Conservation (phyloP, 2,888 invertebrate species). For the Agrilus cyanescens region DNA sequence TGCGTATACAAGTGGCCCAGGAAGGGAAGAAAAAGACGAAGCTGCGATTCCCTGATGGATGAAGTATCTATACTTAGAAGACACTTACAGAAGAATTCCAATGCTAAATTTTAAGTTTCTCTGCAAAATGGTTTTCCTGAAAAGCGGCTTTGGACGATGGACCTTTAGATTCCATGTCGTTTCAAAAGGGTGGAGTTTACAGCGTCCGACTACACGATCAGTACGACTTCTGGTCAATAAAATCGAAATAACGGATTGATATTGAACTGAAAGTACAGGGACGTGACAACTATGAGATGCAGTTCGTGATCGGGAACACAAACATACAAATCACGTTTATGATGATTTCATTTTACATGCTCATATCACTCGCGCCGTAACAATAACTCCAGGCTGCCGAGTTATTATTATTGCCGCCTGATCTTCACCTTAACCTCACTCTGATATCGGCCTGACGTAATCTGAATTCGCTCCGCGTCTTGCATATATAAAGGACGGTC, state of each 20-base stretch:
- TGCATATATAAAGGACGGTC: slow-evolving; percentile 4
- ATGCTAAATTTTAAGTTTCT: too few relatives aligned
- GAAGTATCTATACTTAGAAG: too few relatives aligned
- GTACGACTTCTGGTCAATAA: slow-evolving; percentile 12
- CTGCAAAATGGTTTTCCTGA: too few relatives aligned
- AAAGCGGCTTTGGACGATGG: too few relatives aligned
- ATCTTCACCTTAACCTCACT: slow-evolving; percentile 22
- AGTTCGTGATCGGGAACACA: slow-evolving; percentile 27
- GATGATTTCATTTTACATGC: slow-evolving; percentile 32
- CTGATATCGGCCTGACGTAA: slow-evolving; percentile 11
- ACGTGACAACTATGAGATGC: slow-evolving; percentile 23
- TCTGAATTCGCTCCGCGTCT: slow-evolving; percentile 11
- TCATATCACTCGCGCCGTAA: slow-evolving; percentile 23
- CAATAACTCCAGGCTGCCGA: slow-evolving; percentile 25
- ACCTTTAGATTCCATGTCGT: too few relatives aligned
- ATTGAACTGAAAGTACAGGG: slow-evolving; percentile 26
- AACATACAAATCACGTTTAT: slow-evolving; percentile 31
- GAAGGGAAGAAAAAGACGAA: too few relatives aligned
- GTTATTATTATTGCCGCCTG: slow-evolving; percentile 22
- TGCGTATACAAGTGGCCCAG: too few relatives aligned
- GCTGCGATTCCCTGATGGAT: too few relatives aligned
- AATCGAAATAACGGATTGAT: slow-evolving; percentile 11
- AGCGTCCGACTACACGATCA: neutral
- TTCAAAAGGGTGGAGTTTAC: too few relatives aligned
- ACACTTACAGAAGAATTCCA: too few relatives aligned